phyloP scores from a whole-genome alignment of 2,113 vertebrate species.

The Natator depressus region DNA sequence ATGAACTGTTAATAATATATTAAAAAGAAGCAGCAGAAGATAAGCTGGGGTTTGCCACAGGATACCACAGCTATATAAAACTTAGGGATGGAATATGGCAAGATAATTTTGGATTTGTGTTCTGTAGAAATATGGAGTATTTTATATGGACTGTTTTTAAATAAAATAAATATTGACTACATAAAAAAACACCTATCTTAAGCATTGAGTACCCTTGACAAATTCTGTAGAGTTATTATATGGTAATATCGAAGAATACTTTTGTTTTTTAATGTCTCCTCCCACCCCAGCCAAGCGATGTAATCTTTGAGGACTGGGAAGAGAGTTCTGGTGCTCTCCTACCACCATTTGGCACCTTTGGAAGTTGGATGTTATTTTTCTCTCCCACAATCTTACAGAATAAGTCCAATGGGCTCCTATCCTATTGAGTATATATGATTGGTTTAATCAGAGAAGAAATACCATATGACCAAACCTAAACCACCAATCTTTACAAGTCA shows the following conservation, averaged over 20 bases:
- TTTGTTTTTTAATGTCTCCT: no score
- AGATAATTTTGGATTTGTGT: neutral
- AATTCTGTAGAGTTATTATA: neutral
- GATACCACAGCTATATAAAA: neutral
- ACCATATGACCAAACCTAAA: neutral
- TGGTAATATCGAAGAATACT: no score
- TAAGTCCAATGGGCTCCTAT: neutral
- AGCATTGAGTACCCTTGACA: neutral
- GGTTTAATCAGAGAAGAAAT: neutral
- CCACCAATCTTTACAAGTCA: neutral
- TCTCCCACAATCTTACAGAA: neutral
- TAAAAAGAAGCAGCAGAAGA: neutral
- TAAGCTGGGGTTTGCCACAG: neutral
- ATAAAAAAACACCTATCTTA: neutral
- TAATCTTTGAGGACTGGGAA: neutral
- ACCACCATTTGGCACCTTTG: neutral
- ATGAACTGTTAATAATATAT: neutral
- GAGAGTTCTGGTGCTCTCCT: neutral
- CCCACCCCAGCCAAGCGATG: rapidly evolving
- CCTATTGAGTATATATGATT: neutral
- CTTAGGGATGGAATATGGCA: neutral
- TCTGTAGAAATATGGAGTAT: neutral
- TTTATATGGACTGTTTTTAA: neutral
- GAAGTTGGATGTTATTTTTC: neutral
- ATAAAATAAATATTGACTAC: neutral